Conservation (phyloP, 1,140 invertebrate species). For the Drosophila nasuta region DNA sequence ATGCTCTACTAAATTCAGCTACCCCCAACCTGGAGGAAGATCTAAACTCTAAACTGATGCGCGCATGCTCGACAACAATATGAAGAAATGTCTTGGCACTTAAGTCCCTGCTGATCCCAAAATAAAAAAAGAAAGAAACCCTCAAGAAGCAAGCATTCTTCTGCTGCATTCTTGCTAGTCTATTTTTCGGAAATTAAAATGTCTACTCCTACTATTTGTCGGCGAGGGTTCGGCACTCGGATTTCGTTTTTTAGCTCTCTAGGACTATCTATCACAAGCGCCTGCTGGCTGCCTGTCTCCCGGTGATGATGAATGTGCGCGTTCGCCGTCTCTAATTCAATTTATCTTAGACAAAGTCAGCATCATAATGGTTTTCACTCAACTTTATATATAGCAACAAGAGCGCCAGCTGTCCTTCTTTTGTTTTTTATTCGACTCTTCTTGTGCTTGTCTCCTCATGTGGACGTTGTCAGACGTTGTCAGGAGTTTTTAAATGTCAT, state of each 20-base stretch:
- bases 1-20: conserved; percentile 69
- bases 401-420: conserved; percentile 62
- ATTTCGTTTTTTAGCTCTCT: conserved; percentile 57
- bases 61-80: conserved; percentile 41
- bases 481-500: conserved; percentile 6
- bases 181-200: conserved; percentile 79
- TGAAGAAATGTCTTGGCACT: conserved; percentile 36
- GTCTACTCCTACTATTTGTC: conserved; percentile 81
- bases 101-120: conserved; percentile 26
- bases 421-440: conserved; percentile 62
- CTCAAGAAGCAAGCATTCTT: conserved; percentile 50
- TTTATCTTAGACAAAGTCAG: conserved; percentile 81
- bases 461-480: conserved; percentile 1
- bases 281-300: conserved; percentile 27
- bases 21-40: conserved; percentile 24
- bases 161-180: conserved; percentile 42
- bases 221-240: conserved; percentile 42
- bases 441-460: conserved; percentile 20
- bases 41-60: conserved; percentile 21
- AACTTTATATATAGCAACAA: conserved; percentile 38
- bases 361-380: conserved; percentile 56
- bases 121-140: conserved; percentile 9
- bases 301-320: conserved; percentile 74
- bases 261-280: conserved; percentile 67
- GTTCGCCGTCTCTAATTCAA: conserved; percentile 79